These are phyloP conservation scores for Excalfactoria chinensis DNA, from an alignment of 2,113 vertebrate genomes.

Conservation along the genomic window DNA sequence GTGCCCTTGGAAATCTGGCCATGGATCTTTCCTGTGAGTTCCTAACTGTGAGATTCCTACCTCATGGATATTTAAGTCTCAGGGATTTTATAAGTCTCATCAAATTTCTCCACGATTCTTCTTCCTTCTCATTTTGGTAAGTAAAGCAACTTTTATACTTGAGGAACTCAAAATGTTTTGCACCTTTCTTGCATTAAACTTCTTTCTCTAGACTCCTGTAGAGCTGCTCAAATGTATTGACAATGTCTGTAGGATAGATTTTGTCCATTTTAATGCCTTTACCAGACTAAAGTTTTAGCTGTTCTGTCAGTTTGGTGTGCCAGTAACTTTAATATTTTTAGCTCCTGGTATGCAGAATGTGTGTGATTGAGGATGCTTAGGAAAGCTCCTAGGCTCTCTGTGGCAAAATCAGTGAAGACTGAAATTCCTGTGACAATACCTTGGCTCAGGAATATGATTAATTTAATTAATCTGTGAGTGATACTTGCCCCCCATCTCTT, in stretches of 20 bases:
- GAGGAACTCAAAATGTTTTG: not conserved
- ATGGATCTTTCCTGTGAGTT: not conserved
- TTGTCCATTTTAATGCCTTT: slow-evolving; percentile 3
- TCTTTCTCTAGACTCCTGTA: not conserved
- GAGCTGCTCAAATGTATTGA: not conserved
- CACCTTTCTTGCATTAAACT: not conserved
- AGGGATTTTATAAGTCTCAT: not conserved
- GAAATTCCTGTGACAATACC: not conserved
- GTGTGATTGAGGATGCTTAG: not conserved
- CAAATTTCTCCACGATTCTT: not conserved
- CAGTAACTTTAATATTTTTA: slow-evolving; percentile 20
- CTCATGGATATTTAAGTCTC: not conserved
- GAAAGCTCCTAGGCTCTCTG: not conserved
- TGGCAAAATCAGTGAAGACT: not conserved
- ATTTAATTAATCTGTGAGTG: not conserved
- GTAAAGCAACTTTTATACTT: not conserved
- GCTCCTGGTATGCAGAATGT: not conserved
- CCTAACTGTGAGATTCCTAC: not conserved
- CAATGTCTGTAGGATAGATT: not conserved
- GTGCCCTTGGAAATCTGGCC: not conserved
- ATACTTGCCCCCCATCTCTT: not conserved
- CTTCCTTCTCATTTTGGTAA: not conserved
- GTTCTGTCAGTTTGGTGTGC: not conserved
- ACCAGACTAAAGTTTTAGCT: slow-evolving; percentile 6
- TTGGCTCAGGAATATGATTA: not conserved